phyloP scores from a whole-genome alignment of 2,113 vertebrate species.

The Forbesichthys agassizii region DNA sequence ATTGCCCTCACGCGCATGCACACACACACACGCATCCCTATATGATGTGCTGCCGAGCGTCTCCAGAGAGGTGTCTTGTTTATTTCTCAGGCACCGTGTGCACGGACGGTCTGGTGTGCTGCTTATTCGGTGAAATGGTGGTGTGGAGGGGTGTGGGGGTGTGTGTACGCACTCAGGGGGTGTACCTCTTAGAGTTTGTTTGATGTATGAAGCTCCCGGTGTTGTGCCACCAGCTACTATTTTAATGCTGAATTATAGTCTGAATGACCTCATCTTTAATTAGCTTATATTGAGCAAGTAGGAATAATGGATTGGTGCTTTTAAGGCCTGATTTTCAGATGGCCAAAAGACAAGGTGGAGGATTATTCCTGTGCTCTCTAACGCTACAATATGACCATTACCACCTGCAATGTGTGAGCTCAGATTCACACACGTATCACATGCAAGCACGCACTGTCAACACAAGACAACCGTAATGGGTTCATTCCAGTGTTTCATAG shows the following conservation, averaged over 20 bases:
- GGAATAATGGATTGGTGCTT: no score
- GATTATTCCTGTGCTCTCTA: no score
- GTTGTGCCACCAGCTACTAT: no score
- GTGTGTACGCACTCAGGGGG: conserved; percentile 14
- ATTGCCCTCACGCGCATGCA: conserved; percentile 15
- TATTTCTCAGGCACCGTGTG: conserved; percentile 40
- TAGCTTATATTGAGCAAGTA: no score
- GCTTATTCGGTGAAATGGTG: conserved; percentile 55
- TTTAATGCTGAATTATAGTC: no score
- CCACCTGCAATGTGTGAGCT: no score
- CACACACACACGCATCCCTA: conserved; percentile 1
- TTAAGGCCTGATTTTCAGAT: no score
- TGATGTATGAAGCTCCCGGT: conserved; percentile 31
- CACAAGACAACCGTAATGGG: neutral
- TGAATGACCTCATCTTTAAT: no score
- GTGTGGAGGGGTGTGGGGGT: neutral
- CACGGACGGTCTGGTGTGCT: conserved; percentile 38
- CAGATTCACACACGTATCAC: neutral
- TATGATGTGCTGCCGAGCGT: conserved; percentile 37
- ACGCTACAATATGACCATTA: no score
- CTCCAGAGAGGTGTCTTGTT: conserved; percentile 58
- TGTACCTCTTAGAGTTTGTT: conserved; percentile 49
- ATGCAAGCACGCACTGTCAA: neutral
- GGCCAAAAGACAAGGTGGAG: no score
- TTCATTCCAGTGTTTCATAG: neutral